A percentile compares a stretch with the other conserved stretches of the same genome.
Evolutionary conservation across 2,888 invertebrate species (phyloP).

Genomic region (Thysanoteuthis rhombus): DNA sequence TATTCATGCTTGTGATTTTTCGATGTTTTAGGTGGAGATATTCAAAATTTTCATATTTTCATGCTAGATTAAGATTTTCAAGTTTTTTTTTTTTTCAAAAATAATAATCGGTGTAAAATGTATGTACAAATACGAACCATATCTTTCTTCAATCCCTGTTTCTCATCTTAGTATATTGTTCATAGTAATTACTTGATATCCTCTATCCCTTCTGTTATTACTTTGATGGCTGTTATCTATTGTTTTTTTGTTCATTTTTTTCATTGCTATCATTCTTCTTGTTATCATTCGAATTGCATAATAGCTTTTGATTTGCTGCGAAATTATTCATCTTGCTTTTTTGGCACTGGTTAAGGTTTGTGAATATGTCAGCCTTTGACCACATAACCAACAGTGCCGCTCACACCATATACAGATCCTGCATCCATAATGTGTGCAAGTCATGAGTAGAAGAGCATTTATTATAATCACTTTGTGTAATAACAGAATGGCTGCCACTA

Average conservation of each 20-base stretch:
- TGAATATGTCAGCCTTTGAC: background rate
- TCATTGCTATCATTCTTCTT: background rate
- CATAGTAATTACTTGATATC: too few relatives aligned
- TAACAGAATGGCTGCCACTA: background rate
- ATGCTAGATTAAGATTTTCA: background rate
- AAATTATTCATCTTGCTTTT: background rate
- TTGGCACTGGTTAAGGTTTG: background rate
- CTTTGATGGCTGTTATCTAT: too few relatives aligned
- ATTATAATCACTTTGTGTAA: background rate
- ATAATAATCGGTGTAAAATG: too few relatives aligned
- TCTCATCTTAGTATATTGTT: too few relatives aligned
- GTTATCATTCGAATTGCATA: background rate
- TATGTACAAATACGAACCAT: too few relatives aligned
- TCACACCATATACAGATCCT: too few relatives aligned
- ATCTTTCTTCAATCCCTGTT: too few relatives aligned
- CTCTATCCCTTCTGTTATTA: too few relatives aligned
- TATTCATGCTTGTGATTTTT: too few relatives aligned
- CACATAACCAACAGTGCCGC: background rate
- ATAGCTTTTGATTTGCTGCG: background rate
- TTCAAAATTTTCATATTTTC: too few relatives aligned
- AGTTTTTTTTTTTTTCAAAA: background rate
- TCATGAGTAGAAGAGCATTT: background rate
- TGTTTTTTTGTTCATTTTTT: background rate
- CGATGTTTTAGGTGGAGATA: too few relatives aligned
- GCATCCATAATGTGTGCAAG: background rate